Evolutionary conservation across 1,140 invertebrate genomes (phyloP).

Genomic region (Diorhabda sublineata): DNA sequence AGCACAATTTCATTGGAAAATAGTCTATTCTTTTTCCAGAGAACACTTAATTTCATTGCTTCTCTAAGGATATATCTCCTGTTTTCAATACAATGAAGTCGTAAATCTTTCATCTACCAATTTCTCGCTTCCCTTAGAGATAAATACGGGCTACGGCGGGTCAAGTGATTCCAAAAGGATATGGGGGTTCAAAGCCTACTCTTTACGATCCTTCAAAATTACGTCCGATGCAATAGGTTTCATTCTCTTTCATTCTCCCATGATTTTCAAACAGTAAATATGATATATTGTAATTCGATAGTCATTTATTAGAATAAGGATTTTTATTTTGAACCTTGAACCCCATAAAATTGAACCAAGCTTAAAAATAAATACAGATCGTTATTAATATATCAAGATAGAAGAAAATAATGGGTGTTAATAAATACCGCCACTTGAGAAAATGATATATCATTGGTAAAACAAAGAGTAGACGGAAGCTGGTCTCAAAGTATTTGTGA

Average conservation of each 20-base stretch:
- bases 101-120: conserved; percentile 1
- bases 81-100: neutral
- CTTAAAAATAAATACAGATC: too few species aligned
- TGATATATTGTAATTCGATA: conserved; percentile 17
- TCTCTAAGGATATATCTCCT: neutral
- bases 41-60: conserved; percentile 2
- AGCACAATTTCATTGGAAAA: conserved; percentile 1
- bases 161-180: conserved; percentile 10
- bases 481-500: too few species aligned
- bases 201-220: conserved; percentile 20
- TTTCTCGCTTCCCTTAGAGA: neutral
- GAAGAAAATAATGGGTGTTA: too few species aligned
- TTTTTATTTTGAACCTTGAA: conserved; percentile 11
- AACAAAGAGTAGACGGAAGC: too few species aligned
- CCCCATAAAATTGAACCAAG: neutral
- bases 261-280: conserved; percentile 19
- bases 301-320: conserved; percentile 12
- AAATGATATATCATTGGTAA: too few species aligned
- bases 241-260: neutral
- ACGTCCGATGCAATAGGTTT: conserved; percentile 10
- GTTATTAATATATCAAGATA: too few species aligned
- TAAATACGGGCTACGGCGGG: conserved; percentile 1
- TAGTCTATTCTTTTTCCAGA: neutral
- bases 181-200: conserved; percentile 18
- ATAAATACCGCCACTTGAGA: too few species aligned